Percentiles rank a stretch among this genome's conserved stretches.
Evolutionary conservation across 2,113 vertebrate species (phyloP).

Genomic region (Leptobrachium leishanense): DNA sequence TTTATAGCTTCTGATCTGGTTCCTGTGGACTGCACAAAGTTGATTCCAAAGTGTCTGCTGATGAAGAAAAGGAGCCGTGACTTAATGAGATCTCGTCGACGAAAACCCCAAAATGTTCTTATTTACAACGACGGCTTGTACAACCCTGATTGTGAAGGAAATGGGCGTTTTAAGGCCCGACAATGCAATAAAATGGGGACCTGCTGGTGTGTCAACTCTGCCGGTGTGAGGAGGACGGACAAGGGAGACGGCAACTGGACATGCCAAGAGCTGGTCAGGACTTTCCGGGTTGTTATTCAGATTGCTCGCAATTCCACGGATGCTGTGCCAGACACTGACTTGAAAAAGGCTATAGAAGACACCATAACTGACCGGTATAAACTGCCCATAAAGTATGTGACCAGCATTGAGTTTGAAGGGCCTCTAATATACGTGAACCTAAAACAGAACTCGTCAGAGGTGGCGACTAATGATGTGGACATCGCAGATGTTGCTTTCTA

Average conservation of each 20-base stretch:
- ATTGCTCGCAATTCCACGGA: constrained; percentile 61
- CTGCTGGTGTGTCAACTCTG: constrained; percentile 97
- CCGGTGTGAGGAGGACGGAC: constrained; percentile 87
- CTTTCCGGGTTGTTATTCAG: constrained; percentile 74
- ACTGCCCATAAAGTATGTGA: constrained; percentile 62
- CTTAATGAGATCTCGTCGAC: constrained; percentile 50
- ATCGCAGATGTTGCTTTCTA: constrained; percentile 84
- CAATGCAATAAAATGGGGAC: constrained; percentile 83
- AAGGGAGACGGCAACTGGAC: constrained; percentile 71
- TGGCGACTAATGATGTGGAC: constrained; percentile 51
- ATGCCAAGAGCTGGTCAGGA: constrained; percentile 81
- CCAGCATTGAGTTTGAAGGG: constrained; percentile 68
- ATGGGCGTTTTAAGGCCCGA: constrained; percentile 79
- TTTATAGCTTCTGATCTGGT: fast-evolving
- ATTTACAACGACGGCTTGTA: constrained; percentile 92
- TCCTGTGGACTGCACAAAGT: constrained; percentile 13
- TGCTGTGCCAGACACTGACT: not conserved
- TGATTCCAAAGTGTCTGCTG: constrained; percentile 84
- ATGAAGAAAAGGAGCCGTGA: constrained; percentile 84
- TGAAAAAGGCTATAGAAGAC: constrained; percentile 65
- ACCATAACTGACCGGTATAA: constrained; percentile 66
- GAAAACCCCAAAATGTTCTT: constrained; percentile 73
- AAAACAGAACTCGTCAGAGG: constrained; percentile 66
- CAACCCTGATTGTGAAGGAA: constrained; percentile 77
- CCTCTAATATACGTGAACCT: constrained; percentile 77